phyloP scores from a whole-genome alignment of 2,113 vertebrate species.

The Corythaixoides concolor region DNA sequence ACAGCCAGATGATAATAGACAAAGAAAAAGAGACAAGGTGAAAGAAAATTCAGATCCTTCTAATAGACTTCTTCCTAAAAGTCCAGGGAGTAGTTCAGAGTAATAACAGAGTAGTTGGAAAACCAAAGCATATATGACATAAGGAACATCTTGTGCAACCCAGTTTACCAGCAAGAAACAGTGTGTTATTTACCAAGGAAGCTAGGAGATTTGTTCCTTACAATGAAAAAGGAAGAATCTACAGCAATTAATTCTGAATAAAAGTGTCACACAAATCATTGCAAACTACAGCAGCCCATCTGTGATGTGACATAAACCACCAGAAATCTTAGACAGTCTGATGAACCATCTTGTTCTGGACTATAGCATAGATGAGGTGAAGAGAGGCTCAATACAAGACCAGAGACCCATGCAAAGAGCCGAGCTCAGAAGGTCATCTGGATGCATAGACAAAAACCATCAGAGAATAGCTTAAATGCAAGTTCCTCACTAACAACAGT shows the following conservation, averaged over 20 bases:
- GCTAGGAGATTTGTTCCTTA: background rate
- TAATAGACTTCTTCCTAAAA: background rate
- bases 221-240: background rate
- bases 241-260: background rate
- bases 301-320: background rate
- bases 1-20: background rate
- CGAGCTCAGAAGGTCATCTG: no score
- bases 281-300: background rate
- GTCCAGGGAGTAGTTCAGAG: background rate
- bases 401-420: background rate
- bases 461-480: background rate
- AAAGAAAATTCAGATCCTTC: background rate
- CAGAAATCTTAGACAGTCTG: background rate
- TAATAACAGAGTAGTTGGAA: background rate
- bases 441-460: background rate
- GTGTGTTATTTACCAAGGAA: background rate
- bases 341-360: background rate
- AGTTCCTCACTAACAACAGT: background rate
- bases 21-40: background rate
- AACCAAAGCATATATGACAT: background rate
- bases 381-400: background rate
- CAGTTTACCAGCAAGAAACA: background rate
- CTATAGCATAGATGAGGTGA: background rate
- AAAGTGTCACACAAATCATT: background rate
- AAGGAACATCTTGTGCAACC: background rate